Evolutionary conservation across 2,797 vertebrate species (phyloP).

Genomic region (Girardinus metallicus): DNA sequence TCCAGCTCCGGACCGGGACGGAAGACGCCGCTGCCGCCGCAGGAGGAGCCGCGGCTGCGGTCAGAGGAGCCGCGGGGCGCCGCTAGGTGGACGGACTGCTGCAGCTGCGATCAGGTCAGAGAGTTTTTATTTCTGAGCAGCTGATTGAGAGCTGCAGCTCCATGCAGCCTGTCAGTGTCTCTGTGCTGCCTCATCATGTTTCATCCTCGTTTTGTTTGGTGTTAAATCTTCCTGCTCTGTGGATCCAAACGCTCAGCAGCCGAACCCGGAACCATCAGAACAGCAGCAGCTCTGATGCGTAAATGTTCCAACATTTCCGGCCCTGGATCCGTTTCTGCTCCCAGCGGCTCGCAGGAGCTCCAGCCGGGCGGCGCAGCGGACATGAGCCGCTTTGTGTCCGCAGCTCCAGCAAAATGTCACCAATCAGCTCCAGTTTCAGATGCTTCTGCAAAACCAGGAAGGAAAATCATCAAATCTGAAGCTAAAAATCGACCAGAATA

Average conservation of each 20-base stretch:
- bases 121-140: not conserved
- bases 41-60: not conserved
- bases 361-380: not conserved
- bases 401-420: not conserved
- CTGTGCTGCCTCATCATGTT: not conserved
- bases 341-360: too few species aligned
- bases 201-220: not conserved
- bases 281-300: too few species aligned
- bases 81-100: constrained; percentile 53
- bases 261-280: too few species aligned
- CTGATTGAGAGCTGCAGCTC: not conserved
- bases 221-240: not conserved
- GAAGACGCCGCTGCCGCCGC: not conserved
- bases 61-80: not conserved
- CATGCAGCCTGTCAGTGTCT: not conserved
- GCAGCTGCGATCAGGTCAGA: constrained; percentile 30
- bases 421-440: not conserved
- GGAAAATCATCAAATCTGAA: not conserved
- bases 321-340: not conserved
- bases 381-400: constrained; percentile 59
- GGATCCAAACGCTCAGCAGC: too few species aligned
- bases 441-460: not conserved
- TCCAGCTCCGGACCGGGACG: not conserved
- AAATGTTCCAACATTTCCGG: not conserved
- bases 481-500: not conserved